Evolutionary conservation across 35 echinoderm and acorn worm genomes (phyloP), one percentile per base, ranked within the genome.

Genomic region (Lytechinus variegatus): DNA sequence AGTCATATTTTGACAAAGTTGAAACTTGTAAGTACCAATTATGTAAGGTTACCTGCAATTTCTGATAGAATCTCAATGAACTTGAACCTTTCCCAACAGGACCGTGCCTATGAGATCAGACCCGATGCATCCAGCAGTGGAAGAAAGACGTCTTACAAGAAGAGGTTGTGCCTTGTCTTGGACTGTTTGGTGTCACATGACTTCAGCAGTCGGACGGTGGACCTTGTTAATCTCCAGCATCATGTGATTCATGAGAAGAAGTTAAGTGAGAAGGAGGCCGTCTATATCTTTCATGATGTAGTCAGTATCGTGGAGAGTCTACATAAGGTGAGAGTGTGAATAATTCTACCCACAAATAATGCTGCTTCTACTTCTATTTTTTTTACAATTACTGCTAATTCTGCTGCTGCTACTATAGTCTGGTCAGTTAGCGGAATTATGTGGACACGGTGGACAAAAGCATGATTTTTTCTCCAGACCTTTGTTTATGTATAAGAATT

Each of bases 181-280:
- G 98, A 99, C 91, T 99, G 98, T 89, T 87, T 98, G 44, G 98
- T 98, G 89, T 92, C 98, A 7, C 98, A 99, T 56, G 96, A 98
- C 95, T 99, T 99, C 91, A 97, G 92, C 61, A 97, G 55, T 52
- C 92, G 96, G 86, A 98, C 96, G 27, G 93, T 95, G 1, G 97
- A 99, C 29, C 88, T 98, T 16, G 97, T 99, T 94, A 99, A 99
- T 58, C 96, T 99, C 52, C 98, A 99, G 87, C 98, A 99, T 89
- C 96, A 99, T 92, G 98, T 99, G 6, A 99, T 99, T 53, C 97
- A 94, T 27, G 98, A 99, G 96, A 99, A 99, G 96, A 99, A 99
- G 91, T 93, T 99, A 5, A 97, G 94, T 29, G 98, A 99, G 96
- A 99, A 97, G 61, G 98, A 99, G 94, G 97, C 98, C 16, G 96